A percentile compares a stretch with the other conserved stretches of the same genome.
Conservation (phyloP, 2,888 invertebrate species). For the Trypoxylon attenuatum region DNA sequence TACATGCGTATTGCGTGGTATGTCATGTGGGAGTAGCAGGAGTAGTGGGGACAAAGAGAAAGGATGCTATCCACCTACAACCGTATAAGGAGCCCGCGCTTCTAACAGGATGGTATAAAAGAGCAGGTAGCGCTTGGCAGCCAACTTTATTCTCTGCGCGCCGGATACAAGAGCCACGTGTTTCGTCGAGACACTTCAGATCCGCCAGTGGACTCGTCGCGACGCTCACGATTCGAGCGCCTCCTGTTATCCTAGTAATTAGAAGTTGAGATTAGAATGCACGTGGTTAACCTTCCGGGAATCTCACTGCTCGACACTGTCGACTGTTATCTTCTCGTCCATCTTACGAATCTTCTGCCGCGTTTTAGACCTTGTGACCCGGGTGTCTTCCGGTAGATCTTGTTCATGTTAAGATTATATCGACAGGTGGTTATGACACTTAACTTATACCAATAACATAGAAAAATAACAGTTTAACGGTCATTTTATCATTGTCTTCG, state of each 20-base stretch:
- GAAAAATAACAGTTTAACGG: too few species aligned
- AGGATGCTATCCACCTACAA: slow-evolving; percentile 69
- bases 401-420: too few species aligned
- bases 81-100: slow-evolving; percentile 74
- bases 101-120: slow-evolving; percentile 63
- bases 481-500: too few species aligned
- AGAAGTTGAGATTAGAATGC: slow-evolving; percentile 71
- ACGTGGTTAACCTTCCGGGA: slow-evolving; percentile 69
- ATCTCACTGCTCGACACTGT: slow-evolving; percentile 31
- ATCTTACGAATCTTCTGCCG: too few species aligned
- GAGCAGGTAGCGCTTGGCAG: background rate
- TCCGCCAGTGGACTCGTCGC: slow-evolving; percentile 30
- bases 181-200: slow-evolving; percentile 58
- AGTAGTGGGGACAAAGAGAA: slow-evolving; percentile 39
- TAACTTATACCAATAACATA: too few species aligned
- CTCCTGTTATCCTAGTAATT: slow-evolving; percentile 53
- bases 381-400: too few species aligned
- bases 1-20: background rate
- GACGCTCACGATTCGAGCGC: slow-evolving; percentile 9
- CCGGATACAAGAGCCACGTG: slow-evolving; percentile 67
- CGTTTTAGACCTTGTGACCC: too few species aligned
- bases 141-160: slow-evolving; percentile 51
- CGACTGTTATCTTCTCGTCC: slow-evolving; percentile 30
- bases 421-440: too few species aligned
- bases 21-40: background rate